phyloP scores from a whole-genome alignment of 2,888 invertebrate genomes.

The Campoplex capitator region DNA sequence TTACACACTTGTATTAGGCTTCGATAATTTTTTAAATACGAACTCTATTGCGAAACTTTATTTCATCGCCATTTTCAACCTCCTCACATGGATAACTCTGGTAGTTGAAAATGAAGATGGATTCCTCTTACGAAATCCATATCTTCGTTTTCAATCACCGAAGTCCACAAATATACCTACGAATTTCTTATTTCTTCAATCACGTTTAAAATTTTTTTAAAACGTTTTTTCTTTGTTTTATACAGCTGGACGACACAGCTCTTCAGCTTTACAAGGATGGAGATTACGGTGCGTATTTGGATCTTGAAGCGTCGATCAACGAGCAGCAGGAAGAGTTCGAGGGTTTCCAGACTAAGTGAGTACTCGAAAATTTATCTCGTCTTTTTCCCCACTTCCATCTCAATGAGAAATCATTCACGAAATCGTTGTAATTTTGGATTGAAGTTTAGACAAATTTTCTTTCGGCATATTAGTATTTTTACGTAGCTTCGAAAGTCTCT shows the following conservation, averaged over 20 bases:
- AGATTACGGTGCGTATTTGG: conserved; percentile 98
- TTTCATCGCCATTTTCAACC: not conserved
- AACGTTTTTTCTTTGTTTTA: conserved; percentile 75
- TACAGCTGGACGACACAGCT: conserved; percentile 98
- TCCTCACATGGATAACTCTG: no score
- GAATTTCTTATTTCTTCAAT: not conserved
- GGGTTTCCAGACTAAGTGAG: conserved; percentile 97
- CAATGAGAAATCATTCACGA: not conserved
- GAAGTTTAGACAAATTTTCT: no score
- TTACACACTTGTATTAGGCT: not conserved
- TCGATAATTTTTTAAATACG: not conserved
- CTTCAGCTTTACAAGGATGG: conserved; percentile 98
- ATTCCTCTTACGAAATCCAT: no score
- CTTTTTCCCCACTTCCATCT: not conserved
- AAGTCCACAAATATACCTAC: not conserved
- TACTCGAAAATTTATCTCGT: conserved; percentile 68
- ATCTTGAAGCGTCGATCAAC: conserved; percentile 97
- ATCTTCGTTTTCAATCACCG: not conserved
- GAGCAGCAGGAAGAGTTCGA: conserved; percentile 99
- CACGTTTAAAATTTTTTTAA: not conserved
- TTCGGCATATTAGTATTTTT: not conserved
- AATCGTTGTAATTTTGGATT: no score
- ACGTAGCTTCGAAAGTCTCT: not conserved
- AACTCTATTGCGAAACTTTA: not conserved
- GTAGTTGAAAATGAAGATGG: no score